These are phyloP conservation scores for Ptyas mucosa DNA, from an alignment of 2,113 vertebrate species.

Conservation along the genomic window DNA sequence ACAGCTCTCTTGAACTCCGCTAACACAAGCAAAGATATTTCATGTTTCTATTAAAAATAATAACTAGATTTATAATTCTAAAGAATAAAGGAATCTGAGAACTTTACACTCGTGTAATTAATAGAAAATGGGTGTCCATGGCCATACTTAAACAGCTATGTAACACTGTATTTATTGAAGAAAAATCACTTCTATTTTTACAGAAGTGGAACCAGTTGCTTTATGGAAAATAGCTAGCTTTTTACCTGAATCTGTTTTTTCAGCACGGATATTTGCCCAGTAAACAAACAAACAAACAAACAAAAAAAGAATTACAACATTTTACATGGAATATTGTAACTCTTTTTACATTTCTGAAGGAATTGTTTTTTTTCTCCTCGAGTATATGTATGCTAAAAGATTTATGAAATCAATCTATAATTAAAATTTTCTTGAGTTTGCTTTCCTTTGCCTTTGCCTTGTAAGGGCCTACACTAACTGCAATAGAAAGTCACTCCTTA, in stretches of 20 bases:
- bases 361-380: background rate
- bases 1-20: conserved; percentile 94
- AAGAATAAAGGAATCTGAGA: background rate
- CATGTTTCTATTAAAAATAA: conserved; percentile 16
- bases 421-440: background rate
- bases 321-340: background rate
- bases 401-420: background rate
- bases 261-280: background rate
- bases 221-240: conserved; percentile 7
- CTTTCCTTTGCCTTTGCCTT: background rate
- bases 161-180: background rate
- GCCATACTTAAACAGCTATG: background rate
- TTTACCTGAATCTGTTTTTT: conserved; percentile 1
- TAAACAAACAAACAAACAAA: background rate
- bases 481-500: background rate
- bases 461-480: background rate
- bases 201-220: background rate
- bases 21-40: conserved; percentile 54
- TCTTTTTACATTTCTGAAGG: background rate
- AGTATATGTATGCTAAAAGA: background rate
- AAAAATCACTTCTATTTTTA: conserved; percentile 4
- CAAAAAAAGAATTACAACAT: background rate
- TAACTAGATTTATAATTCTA: background rate
- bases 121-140: background rate
- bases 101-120: background rate